These are phyloP conservation scores for Pelagia noctiluca DNA, from an alignment of 30 jellyfish, hydroid and myxozoan genomes.

Conservation along the genomic window DNA sequence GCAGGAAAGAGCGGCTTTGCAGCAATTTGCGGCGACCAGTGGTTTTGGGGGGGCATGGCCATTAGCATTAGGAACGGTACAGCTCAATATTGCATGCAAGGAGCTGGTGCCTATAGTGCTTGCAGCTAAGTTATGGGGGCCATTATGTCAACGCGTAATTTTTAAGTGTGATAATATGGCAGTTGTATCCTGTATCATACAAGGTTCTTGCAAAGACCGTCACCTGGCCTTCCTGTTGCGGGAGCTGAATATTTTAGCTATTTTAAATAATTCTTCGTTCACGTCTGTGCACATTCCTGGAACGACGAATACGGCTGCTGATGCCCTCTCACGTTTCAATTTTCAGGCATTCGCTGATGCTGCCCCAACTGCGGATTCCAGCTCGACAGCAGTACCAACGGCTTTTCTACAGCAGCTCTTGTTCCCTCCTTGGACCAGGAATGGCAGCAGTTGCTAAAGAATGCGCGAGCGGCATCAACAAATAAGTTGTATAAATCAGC, in stretches of 20 bases:
- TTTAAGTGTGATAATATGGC: constrained; percentile 6
- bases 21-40: neutral
- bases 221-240: neutral
- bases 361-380: constrained; percentile 13
- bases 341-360: neutral
- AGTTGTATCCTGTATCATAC: neutral
- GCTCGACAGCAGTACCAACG: neutral
- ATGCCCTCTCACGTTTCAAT: neutral
- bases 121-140: neutral
- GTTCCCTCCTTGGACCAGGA: neutral
- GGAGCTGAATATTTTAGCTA: neutral
- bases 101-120: neutral
- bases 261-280: neutral
- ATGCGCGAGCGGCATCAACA: neutral
- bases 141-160: neutral
- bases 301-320: neutral
- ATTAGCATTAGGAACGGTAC: neutral
- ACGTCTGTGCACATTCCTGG: neutral
- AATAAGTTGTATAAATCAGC: constrained; percentile 11
- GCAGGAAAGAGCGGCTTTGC: too few relatives aligned
- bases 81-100: neutral
- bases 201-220: neutral
- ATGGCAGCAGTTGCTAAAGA: neutral
- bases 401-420: neutral
- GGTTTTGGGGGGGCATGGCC: neutral